Percentiles rank a stretch among this genome's conserved stretches.
phyloP scores from a whole-genome alignment of 2,113 vertebrate genomes.

The Blennius ocellaris region DNA sequence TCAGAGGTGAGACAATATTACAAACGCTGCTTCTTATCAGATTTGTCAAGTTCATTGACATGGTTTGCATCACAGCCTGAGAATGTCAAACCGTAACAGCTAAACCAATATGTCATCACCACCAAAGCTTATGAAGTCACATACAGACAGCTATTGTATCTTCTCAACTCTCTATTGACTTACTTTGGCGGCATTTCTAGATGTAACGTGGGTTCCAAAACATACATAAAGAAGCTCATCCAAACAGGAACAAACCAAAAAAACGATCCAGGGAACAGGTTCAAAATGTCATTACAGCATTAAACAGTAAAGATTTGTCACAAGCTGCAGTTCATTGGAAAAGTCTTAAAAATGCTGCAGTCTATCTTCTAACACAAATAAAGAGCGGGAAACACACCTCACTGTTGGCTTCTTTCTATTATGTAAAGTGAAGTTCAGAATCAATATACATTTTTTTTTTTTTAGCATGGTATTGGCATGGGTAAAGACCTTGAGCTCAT shows the following conservation, averaged over 20 bases:
- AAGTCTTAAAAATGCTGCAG: not conserved
- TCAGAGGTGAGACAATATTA: conserved; percentile 56
- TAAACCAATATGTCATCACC: not conserved
- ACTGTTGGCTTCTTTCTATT: not conserved
- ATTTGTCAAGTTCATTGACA: conserved; percentile 34
- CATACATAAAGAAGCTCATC: not conserved
- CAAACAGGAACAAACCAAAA: too few species aligned
- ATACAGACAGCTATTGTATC: not conserved
- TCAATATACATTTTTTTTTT: not conserved
- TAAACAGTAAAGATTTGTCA: not conserved
- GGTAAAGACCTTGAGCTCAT: not conserved
- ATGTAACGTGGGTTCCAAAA: not conserved
- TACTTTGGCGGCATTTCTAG: not conserved
- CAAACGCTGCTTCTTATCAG: conserved; percentile 52
- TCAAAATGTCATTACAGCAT: not conserved
- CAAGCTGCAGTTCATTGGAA: not conserved
- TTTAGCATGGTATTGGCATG: not conserved
- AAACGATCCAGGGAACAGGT: too few species aligned
- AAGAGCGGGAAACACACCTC: not conserved
- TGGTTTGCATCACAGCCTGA: conserved; percentile 46
- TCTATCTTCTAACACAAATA: not conserved
- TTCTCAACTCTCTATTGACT: not conserved
- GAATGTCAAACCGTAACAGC: conserved; percentile 53
- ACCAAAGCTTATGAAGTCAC: not conserved
- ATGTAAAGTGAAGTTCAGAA: not conserved